Evolutionary conservation across 2,113 vertebrate genomes (phyloP).

Genomic region (Psittacara wagleri): DNA sequence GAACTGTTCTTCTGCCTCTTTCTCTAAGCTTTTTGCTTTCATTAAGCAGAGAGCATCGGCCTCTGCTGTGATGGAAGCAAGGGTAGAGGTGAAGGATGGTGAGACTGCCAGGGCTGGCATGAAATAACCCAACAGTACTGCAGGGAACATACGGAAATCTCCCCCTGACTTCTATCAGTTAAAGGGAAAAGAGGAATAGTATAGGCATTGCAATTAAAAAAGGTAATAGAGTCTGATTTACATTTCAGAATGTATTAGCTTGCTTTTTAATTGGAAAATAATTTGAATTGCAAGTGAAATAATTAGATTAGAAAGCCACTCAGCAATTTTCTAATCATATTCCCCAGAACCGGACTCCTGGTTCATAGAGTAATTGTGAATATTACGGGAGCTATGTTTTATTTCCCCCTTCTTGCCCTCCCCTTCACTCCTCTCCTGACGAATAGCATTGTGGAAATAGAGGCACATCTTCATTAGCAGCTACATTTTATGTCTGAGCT

Average conservation of each 20-base stretch:
- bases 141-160: not conserved
- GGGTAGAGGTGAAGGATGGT: not conserved
- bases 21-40: not conserved
- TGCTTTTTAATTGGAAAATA: constrained; percentile 73
- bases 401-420: not conserved
- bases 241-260: constrained; percentile 71
- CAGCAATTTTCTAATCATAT: constrained; percentile 46
- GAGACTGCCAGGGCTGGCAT: not conserved
- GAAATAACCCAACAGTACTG: constrained; percentile 27
- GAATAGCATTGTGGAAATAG: not conserved
- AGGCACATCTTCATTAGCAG: constrained; percentile 13
- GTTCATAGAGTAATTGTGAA: constrained; percentile 17
- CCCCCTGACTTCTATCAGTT: constrained; percentile 46
- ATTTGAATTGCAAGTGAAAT: constrained; percentile 74
- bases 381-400: not conserved
- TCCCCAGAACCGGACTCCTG: constrained; percentile 44
- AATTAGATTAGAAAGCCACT: constrained; percentile 72
- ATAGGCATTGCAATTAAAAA: constrained; percentile 56
- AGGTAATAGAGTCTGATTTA: constrained; percentile 70
- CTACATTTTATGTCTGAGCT: not conserved
- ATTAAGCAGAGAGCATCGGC: not conserved
- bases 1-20: not conserved
- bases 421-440: not conserved
- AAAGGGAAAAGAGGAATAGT: constrained; percentile 46
- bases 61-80: not conserved